Evolutionary conservation across 2,888 invertebrate species (phyloP), one percentile per base, ranked within the genome.

Genomic region (Lobophora halterata): DNA sequence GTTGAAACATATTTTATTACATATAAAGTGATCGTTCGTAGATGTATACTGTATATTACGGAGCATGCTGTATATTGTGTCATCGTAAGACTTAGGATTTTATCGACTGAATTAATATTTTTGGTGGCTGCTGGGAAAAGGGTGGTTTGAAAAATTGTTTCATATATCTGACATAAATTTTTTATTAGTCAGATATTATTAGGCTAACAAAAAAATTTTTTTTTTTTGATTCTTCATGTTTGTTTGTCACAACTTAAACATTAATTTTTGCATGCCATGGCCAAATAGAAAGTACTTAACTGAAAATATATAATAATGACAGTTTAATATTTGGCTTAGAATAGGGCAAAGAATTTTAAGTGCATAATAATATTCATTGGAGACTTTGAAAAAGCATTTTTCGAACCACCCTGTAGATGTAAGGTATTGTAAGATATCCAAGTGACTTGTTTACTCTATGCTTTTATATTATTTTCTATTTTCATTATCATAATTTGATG

Each of bases 1-100:
- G 73, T 78, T 81, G 58, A 59, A 75, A 64, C 44, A 78, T 82
- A 83, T 83, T 83, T 80, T 82, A 82, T 75, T 71, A 78, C 55
- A 61, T n/a, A n/a, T 58, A 55, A 63, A 56, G 53, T 58, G 52
- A 49, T 43, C 41, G 46, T 43, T 37, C 13, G 28, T 43, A 37
- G 42, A n/a, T 6, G 17, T n/a, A 2, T 17, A 5, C 19, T 33
- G 20, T 37, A 27, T 31, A 32, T 7, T 32, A 27, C 25, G 24
- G 14, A 31, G 36, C 36, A 42, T 36, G 42, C 32, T 36, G 36
- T 58, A 64, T 62, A 51, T 57, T 49, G 28, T 32, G 28, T 20
- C 19, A 24, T 23, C 29, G 53, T 54, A 52, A 58, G 52, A 54
- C 17, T 62, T 79, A 79, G 71, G 62, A 56, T 73, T 72, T 74